phyloP scores from a whole-genome alignment of 2,113 vertebrate species.

The Myiozetetes cayanensis region DNA sequence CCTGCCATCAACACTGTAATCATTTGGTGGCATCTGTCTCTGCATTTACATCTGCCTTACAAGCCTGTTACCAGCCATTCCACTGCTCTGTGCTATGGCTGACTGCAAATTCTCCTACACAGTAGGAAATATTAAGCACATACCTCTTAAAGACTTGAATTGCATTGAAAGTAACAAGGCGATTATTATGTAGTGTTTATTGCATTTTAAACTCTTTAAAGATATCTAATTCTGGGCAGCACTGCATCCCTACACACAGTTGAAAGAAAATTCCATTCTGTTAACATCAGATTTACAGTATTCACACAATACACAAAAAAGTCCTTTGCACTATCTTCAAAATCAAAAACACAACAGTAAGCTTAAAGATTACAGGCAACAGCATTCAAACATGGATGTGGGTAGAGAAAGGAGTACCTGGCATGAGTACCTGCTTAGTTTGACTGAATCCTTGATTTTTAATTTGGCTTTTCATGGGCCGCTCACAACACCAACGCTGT shows the following conservation, averaged over 20 bases:
- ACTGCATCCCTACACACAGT: slow-evolving; percentile 86
- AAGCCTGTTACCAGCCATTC: slow-evolving; percentile 70
- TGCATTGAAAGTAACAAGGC: slow-evolving; percentile 86
- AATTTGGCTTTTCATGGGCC: slow-evolving; percentile 99
- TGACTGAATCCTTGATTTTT: slow-evolving; percentile 99
- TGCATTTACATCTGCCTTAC: slow-evolving; percentile 50
- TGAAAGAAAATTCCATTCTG: slow-evolving; percentile 83
- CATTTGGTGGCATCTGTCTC: slow-evolving; percentile 51
- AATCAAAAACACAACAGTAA: slow-evolving; percentile 87
- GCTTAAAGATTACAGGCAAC: slow-evolving; percentile 95
- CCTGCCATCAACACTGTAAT: slow-evolving; percentile 48
- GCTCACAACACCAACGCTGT: slow-evolving; percentile 99
- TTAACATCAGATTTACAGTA: slow-evolving; percentile 77
- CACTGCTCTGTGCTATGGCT: slow-evolving; percentile 69
- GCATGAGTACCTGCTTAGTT: slow-evolving; percentile 99
- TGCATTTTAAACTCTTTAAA: slow-evolving; percentile 83
- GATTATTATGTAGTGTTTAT: slow-evolving; percentile 81
- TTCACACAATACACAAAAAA: slow-evolving; percentile 78
- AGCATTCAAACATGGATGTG: slow-evolving; percentile 99
- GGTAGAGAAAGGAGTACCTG: slow-evolving; percentile 99
- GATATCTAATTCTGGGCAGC: slow-evolving; percentile 87
- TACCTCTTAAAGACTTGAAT: slow-evolving; percentile 86
- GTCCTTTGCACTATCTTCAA: slow-evolving; percentile 77
- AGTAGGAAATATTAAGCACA: slow-evolving; percentile 85
- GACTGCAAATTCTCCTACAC: slow-evolving; percentile 78